Conservation (phyloP, 2,888 invertebrate genomes). For the Invenusta paracnida region DNA sequence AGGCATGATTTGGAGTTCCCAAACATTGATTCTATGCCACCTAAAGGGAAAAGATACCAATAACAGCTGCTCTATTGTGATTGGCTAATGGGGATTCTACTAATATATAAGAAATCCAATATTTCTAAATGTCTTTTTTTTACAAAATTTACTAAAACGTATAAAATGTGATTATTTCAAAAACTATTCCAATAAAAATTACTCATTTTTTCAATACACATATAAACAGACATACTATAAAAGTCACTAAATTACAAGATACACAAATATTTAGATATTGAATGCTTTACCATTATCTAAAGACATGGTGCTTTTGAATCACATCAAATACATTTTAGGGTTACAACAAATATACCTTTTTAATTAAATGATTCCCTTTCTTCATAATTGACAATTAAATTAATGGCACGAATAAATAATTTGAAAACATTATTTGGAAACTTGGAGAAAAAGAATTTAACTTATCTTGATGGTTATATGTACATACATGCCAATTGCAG, state of each 20-base stretch:
- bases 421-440: too few species aligned
- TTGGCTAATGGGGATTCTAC: background rate
- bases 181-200: background rate
- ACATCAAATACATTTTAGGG: background rate
- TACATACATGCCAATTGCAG: too few species aligned
- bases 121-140: background rate
- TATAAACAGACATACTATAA: background rate
- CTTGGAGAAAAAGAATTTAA: too few species aligned
- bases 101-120: background rate
- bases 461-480: too few species aligned
- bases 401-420: too few species aligned
- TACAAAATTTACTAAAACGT: background rate
- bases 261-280: conserved; percentile 10
- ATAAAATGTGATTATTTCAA: background rate
- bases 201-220: conserved; percentile 2
- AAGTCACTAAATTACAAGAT: conserved; percentile 23
- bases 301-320: background rate
- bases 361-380: too few species aligned
- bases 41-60: too few species aligned
- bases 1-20: conserved; percentile 7
- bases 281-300: background rate
- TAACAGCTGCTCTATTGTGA: background rate
- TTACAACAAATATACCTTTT: too few species aligned
- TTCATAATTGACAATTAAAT: too few species aligned
- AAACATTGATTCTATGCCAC: conserved; percentile 13